Percentiles rank a stretch among this genome's conserved stretches.
These are phyloP conservation scores for Istiophorus platypterus DNA, from an alignment of 2,113 vertebrate species.

Conservation along the genomic window DNA sequence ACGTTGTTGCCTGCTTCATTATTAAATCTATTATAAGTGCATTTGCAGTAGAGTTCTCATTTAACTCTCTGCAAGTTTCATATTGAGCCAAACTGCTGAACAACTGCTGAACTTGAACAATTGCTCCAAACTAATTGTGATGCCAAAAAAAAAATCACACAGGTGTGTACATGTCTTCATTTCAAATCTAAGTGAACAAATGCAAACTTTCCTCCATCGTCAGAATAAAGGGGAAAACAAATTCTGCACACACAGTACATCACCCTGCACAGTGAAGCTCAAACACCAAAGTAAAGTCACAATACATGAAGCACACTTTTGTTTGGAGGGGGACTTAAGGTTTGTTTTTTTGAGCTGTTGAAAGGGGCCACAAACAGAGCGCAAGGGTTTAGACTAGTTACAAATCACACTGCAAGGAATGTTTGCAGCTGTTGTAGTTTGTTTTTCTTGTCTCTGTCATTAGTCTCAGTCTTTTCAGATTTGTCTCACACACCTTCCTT, in stretches of 20 bases:
- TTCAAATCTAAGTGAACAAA: no score
- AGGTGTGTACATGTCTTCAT: no score
- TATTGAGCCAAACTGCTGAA: no score
- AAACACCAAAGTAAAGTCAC: not conserved
- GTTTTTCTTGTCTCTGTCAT: not conserved
- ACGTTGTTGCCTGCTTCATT: not conserved
- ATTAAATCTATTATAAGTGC: no score
- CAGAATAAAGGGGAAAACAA: not conserved
- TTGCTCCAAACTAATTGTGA: no score
- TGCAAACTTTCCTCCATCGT: not conserved
- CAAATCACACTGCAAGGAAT: not conserved
- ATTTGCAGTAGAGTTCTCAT: no score
- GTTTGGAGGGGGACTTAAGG: no score
- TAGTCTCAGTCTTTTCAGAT: conserved; percentile 13
- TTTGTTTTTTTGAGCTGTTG: not conserved
- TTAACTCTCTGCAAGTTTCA: no score
- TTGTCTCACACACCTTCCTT: conserved; percentile 34
- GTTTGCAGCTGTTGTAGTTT: not conserved
- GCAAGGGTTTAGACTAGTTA: not conserved
- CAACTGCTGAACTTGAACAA: no score
- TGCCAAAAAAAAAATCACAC: no score
- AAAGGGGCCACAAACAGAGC: not conserved
- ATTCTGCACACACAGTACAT: not conserved
- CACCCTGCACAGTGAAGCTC: not conserved
- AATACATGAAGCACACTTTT: not conserved